A percentile compares a stretch with the other conserved stretches of the same genome.
Evolutionary conservation across 2,797 vertebrate species (phyloP).

Genomic region (Phyllotis vaccarum): DNA sequence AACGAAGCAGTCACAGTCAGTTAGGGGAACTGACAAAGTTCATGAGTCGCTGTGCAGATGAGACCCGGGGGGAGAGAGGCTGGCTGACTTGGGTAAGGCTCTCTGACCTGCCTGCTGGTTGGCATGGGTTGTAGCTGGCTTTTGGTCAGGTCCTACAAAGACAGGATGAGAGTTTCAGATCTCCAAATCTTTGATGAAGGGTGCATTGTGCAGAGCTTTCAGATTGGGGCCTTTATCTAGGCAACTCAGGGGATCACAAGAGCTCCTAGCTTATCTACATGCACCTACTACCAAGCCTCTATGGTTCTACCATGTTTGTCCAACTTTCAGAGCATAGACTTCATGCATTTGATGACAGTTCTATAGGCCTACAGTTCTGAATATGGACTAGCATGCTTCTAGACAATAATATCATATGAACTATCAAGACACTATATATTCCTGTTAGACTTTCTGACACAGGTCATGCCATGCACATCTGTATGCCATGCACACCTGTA

Average conservation of each 20-base stretch:
- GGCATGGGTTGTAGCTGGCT: not conserved
- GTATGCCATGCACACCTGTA: not conserved
- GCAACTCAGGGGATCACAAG: not conserved
- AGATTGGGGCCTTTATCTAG: not conserved
- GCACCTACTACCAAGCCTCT: not conserved
- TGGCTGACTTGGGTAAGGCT: not conserved
- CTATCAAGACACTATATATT: not conserved
- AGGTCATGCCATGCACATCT: no score
- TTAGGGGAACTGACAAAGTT: slow-evolving; percentile 66
- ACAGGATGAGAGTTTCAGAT: not conserved
- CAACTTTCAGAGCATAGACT: not conserved
- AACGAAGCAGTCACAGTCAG: slow-evolving; percentile 81
- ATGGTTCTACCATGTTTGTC: not conserved
- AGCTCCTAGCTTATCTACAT: not conserved
- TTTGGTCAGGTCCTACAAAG: not conserved
- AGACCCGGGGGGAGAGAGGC: not conserved
- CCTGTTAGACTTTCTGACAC: not conserved
- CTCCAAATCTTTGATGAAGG: not conserved
- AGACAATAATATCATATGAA: not conserved
- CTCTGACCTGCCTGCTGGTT: not conserved
- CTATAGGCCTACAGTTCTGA: not conserved
- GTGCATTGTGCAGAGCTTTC: not conserved
- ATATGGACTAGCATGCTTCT: no score
- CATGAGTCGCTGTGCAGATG: slow-evolving; percentile 27
- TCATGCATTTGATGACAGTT: not conserved